Evolutionary conservation across 2,888 invertebrate genomes (phyloP).

Genomic region (Mythimna impura): DNA sequence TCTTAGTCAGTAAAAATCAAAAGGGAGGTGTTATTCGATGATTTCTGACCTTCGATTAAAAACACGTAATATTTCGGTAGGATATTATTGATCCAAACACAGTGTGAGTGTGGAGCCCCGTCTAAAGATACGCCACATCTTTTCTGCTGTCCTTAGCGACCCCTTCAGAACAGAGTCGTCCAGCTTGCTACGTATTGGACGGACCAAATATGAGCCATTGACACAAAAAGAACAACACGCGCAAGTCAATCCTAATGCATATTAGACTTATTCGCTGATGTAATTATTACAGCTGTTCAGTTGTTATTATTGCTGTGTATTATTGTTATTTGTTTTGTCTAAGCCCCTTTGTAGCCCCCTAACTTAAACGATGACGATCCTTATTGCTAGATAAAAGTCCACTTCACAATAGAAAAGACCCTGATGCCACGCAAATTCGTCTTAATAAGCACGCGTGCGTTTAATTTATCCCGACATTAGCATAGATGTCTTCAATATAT

Average conservation of each 20-base stretch:
- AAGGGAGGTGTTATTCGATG: too few relatives aligned
- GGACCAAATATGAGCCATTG: neutral
- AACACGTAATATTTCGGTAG: neutral
- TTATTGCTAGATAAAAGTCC: neutral
- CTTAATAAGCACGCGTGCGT: slow-evolving; percentile 50
- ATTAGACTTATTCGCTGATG: too few relatives aligned
- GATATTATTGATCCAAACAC: neutral
- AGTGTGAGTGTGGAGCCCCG: neutral
- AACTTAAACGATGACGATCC: neutral
- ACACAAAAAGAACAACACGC: neutral
- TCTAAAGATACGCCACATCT: neutral
- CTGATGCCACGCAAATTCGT: slow-evolving; percentile 38
- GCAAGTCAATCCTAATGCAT: neutral
- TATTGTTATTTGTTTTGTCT: too few relatives aligned
- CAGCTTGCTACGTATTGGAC: too few relatives aligned
- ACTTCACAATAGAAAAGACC: slow-evolving; percentile 22
- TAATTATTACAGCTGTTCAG: too few relatives aligned
- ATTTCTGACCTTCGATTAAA: neutral
- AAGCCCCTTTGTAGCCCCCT: neutral
- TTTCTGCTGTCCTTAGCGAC: neutral
- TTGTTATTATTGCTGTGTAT: too few relatives aligned
- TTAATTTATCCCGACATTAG: slow-evolving; percentile 60
- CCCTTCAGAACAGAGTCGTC: neutral
- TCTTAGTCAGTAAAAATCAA: too few relatives aligned
- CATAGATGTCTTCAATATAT: slow-evolving; percentile 64